Evolutionary conservation across 2,113 vertebrate species (phyloP).

Genomic region (Phrynosoma blainvillii): DNA sequence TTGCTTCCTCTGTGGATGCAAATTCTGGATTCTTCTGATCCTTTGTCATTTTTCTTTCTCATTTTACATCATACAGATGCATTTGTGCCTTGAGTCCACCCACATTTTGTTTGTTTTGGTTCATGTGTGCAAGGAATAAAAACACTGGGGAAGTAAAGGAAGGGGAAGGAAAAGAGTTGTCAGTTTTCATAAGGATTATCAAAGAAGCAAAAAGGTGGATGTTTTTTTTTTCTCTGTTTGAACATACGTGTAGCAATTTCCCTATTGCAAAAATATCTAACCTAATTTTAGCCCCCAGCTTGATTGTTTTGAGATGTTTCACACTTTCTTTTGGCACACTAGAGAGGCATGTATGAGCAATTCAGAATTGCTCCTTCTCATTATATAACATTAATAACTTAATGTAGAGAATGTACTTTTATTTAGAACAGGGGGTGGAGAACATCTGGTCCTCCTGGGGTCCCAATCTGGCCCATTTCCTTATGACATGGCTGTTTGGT

Average conservation of each 20-base stretch:
- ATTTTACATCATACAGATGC: neutral
- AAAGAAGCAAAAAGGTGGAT: neutral
- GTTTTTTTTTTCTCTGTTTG: neutral
- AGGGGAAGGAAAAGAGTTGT: neutral
- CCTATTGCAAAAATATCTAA: neutral
- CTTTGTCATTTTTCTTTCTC: neutral
- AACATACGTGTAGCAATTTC: neutral
- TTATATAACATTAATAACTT: constrained; percentile 4
- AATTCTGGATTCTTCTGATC: neutral
- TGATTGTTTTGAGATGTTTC: constrained; percentile 20
- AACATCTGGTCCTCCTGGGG: neutral
- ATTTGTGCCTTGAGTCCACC: neutral
- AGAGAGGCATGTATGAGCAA: constrained; percentile 26
- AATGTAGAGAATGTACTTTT: neutral
- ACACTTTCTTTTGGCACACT: constrained; percentile 24
- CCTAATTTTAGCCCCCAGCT: constrained; percentile 36
- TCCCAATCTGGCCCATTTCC: no score
- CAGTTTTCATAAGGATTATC: neutral
- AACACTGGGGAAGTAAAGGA: neutral
- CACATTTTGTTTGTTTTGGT: neutral
- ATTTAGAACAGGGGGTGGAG: constrained; percentile 3
- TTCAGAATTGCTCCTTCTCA: neutral
- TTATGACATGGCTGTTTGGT: no score
- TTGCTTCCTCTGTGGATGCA: neutral
- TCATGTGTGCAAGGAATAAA: no score